Percentiles rank a stretch among this genome's conserved stretches.
Conservation (phyloP, 2,888 invertebrate species). For the Yponomeuta malinellus region DNA sequence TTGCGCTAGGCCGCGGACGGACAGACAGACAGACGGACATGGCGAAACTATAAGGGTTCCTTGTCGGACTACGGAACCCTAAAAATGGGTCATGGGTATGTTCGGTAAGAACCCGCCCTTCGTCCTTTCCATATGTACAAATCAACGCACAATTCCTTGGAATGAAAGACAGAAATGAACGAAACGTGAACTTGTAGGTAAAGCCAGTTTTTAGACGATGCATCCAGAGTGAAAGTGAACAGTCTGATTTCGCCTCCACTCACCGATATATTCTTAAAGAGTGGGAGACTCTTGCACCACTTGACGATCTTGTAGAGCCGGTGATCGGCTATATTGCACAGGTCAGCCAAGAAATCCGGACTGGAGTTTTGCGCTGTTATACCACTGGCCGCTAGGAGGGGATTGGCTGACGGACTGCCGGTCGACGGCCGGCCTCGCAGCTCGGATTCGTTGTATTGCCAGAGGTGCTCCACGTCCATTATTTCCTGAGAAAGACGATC, state of each 20-base stretch:
- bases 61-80: too few species aligned
- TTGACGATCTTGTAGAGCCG: constrained; percentile 97
- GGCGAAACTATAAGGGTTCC: too few species aligned
- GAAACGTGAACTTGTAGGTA: too few species aligned
- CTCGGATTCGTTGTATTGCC: constrained; percentile 94
- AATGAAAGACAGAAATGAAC: too few species aligned
- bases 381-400: constrained; percentile 63
- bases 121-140: too few species aligned
- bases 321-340: constrained; percentile 96
- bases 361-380: constrained; percentile 79
- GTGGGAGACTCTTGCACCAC: constrained; percentile 97
- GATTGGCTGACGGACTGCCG: constrained; percentile 59
- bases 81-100: too few species aligned
- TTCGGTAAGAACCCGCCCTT: too few species aligned
- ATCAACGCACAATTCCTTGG: too few species aligned
- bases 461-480: constrained; percentile 96
- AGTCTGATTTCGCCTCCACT: constrained; percentile 32
- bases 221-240: too few species aligned
- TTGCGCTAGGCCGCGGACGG: too few species aligned
- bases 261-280: constrained; percentile 97
- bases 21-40: too few species aligned
- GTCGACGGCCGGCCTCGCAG: constrained; percentile 71
- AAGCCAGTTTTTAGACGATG: too few species aligned
- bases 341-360: constrained; percentile 90
- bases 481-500: constrained; percentile 80